Conservation (phyloP, 2,888 invertebrate genomes). For the Herminia tarsipennalis region DNA sequence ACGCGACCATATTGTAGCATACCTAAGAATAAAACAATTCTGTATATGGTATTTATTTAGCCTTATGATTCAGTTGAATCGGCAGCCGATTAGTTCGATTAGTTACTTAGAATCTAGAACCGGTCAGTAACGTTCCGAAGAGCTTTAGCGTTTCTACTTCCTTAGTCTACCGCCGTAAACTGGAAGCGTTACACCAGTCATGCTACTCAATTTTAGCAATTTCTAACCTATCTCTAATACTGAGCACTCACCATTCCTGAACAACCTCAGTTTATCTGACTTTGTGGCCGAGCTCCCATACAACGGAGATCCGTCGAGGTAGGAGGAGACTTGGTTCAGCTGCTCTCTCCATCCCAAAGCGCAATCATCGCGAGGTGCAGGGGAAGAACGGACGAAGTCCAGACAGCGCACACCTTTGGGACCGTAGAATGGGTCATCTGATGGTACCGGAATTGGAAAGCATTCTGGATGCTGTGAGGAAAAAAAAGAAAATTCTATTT, state of each 20-base stretch:
- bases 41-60: no score
- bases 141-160: no score
- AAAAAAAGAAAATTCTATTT: not conserved
- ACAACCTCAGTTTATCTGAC: constrained; percentile 90
- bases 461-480: constrained; percentile 92
- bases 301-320: constrained; percentile 92
- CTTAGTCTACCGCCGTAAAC: no score
- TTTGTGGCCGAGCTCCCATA: constrained; percentile 92
- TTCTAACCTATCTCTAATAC: no score
- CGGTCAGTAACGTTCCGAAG: no score
- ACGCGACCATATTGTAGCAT: constrained; percentile 88
- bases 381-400: constrained; percentile 93
- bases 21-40: no score
- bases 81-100: no score
- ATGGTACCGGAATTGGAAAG: constrained; percentile 91
- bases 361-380: constrained; percentile 92
- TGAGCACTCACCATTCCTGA: constrained; percentile 89
- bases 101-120: no score
- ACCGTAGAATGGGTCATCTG: constrained; percentile 90
- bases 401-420: constrained; percentile 90
- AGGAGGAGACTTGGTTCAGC: constrained; percentile 93
- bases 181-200: no score
- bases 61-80: no score
- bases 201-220: no score
- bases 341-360: constrained; percentile 94